Base-by-base conservation (phyloP, 2,113 vertebrate species). In the Athene cunicularia region DNA sequence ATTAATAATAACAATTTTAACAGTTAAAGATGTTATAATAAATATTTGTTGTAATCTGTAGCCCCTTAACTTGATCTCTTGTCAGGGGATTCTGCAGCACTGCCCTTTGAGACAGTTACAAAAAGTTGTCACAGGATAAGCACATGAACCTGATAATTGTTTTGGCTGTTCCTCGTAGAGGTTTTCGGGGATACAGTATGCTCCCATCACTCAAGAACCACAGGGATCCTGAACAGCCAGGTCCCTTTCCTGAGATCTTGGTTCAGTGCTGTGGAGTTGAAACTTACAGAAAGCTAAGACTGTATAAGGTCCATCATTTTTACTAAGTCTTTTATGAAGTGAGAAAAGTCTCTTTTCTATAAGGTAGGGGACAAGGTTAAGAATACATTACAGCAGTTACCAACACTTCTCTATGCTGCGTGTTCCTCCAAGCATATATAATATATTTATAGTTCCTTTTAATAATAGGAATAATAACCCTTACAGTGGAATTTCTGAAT, bases 201-300 rank as follows among this genome's bases (percentile, higher is more conserved):
- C 9, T 62, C 21, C 7, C 21, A 21, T 20, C 16, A 22, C 68
- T 73, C 16, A 77, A 52, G 55, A 70, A 12, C 6, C 14, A 28
- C 1, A 24, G 22, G 47, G 14, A 55, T 72, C 43, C 58, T 59
- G 33, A 73, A 49, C 63, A 89, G 19, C 6, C 20, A 50, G 14
- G 41, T 58, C 32, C 32, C 32, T 77, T n/a, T 83, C 33, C 53
- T 52, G 53, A 80, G 58, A 37, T 30, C 14, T 55, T 47, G 22
- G 8, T 60, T 62, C 23, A 53, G 35, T 0, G 0, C 60, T 43
- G 32, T 62, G 30, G 41, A 71, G 58, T 4, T 47, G n/a, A 77
- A 90, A 39, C 19, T 63, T 63, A 30, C 2, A 71, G 28, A 41
- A 84, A 84, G 5, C 50, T 52, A 45, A 59, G 43, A 24, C 7